Evolutionary conservation across 2,888 invertebrate species (phyloP).

Genomic region (Hartigia nigra): DNA sequence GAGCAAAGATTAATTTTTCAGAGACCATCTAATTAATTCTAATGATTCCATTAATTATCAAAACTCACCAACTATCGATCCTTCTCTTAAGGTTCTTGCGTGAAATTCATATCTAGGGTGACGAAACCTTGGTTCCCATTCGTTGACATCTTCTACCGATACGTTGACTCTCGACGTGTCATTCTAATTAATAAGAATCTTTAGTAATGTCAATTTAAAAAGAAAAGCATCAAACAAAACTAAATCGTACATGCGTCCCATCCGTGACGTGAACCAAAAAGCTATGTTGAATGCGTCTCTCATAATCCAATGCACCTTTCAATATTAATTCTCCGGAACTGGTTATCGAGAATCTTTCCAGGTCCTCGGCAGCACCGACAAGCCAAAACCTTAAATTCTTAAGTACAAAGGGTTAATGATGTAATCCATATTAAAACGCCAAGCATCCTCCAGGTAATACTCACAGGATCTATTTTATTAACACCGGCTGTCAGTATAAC

Average conservation of each 20-base stretch:
- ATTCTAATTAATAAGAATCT: constrained; percentile 71
- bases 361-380: constrained; percentile 79
- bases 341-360: constrained; percentile 81
- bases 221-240: constrained; percentile 42
- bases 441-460: constrained; percentile 10
- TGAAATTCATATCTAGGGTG: constrained; percentile 88
- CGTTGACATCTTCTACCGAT: constrained; percentile 87
- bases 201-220: neutral
- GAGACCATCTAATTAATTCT: neutral
- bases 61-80: constrained; percentile 57
- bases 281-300: constrained; percentile 76
- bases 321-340: constrained; percentile 84
- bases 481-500: constrained; percentile 75
- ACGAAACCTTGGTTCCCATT: constrained; percentile 92
- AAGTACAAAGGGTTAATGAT: constrained; percentile 14
- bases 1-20: neutral
- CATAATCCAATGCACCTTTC: constrained; percentile 82
- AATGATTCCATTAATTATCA: neutral
- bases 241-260: constrained; percentile 73
- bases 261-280: constrained; percentile 88
- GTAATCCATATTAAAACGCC: neutral
- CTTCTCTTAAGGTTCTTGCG: constrained; percentile 54
- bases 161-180: constrained; percentile 86
- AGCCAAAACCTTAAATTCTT: constrained; percentile 78
- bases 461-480: constrained; percentile 63